These are phyloP conservation scores for Chloroclysta siterata DNA, from an alignment of 2,888 invertebrate genomes.

Conservation along the genomic window DNA sequence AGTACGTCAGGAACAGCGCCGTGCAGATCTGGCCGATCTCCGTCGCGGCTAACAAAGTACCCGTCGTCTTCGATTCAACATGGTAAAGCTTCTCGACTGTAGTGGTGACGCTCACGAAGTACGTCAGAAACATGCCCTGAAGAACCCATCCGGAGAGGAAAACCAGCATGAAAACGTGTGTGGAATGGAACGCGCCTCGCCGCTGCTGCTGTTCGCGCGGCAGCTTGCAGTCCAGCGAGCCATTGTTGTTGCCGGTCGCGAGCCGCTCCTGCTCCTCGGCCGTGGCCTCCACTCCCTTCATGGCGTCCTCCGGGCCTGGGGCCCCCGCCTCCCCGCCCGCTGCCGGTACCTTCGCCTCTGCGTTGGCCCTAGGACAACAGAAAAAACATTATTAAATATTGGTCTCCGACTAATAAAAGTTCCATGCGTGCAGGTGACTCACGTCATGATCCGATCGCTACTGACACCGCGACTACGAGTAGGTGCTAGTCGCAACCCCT, in stretches of 20 bases:
- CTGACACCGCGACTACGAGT: conserved; percentile 39
- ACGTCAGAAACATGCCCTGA: conserved; percentile 97
- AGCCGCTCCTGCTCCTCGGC: conserved; percentile 80
- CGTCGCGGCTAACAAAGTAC: conserved; percentile 94
- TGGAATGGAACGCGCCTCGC: conserved; percentile 91
- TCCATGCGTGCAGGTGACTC: conserved; percentile 53
- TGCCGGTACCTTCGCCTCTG: conserved; percentile 63
- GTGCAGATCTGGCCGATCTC: conserved; percentile 97
- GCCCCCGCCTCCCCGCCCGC: conserved; percentile 71
- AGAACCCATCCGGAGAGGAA: conserved; percentile 95
- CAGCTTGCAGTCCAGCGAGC: conserved; percentile 90
- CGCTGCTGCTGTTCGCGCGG: conserved; percentile 81
- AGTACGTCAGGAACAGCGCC: conserved; percentile 93
- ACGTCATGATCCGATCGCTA: conserved; percentile 66
- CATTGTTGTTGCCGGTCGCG: conserved; percentile 87
- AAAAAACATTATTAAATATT: conserved; percentile 48
- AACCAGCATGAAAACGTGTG: conserved; percentile 94
- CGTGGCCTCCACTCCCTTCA: conserved; percentile 81
- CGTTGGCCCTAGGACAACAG: conserved; percentile 73
- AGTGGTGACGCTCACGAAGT: conserved; percentile 96
- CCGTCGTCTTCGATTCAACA: conserved; percentile 96
- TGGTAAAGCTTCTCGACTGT: conserved; percentile 96
- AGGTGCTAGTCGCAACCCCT: conserved; percentile 50
- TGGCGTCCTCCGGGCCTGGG: conserved; percentile 73
- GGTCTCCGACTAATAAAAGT: conserved; percentile 18